Base-by-base conservation (phyloP, 2,888 invertebrate genomes). In the Chirona hameri region DNA sequence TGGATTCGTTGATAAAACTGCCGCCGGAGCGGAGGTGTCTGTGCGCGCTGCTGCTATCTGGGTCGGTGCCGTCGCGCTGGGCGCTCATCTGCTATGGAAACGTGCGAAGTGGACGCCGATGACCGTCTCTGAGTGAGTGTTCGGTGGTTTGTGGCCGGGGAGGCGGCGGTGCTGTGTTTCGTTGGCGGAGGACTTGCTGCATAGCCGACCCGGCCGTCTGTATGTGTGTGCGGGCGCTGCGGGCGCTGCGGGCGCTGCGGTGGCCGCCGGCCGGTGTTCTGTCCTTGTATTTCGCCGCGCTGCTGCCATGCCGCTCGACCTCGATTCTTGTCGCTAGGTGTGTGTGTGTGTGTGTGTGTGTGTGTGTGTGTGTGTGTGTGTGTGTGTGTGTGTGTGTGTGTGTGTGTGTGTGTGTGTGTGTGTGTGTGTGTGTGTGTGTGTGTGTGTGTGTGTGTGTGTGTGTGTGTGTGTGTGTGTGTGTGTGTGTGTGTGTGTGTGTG, bases 1-100 rank as follows among this genome's bases (percentile, higher is more conserved):
- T 76, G 76, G 39, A 76, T 76, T 76, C 76, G 76, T 39, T 76
- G 76, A 76, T 76, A 76, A 46, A 76, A 46, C 76, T 76, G 31
- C 27, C 24, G 76, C 46, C 39, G 31, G 39, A 9, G 76, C 9
- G 76, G 76, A 18, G 31, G 72, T 46, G 76, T 76, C 46, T 24
- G 24, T 7, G 76, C 21, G 39, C 24, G 76, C 76, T 72, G 21
- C 31, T 7, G 24, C 24, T n/a, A 10, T n/a, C 27, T 24, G 65
- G 7, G 65, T 12, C 14, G n/a, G 1, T 60, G 14, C 24, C 60
- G 60, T 10, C n/a, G 65, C n/a, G n/a, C n/a, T n/a, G 27, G 1
- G 65, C 65, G 27, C 27, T n/a, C n/a, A 7, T 24, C n/a, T 10
- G 65, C n/a, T 7, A 27, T 65, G 65, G 12, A n/a, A 4, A 27